Percentiles rank a stretch among this genome's conserved stretches.
Conservation (phyloP, 2,113 vertebrate genomes). For the Chelonoidis abingdonii region DNA sequence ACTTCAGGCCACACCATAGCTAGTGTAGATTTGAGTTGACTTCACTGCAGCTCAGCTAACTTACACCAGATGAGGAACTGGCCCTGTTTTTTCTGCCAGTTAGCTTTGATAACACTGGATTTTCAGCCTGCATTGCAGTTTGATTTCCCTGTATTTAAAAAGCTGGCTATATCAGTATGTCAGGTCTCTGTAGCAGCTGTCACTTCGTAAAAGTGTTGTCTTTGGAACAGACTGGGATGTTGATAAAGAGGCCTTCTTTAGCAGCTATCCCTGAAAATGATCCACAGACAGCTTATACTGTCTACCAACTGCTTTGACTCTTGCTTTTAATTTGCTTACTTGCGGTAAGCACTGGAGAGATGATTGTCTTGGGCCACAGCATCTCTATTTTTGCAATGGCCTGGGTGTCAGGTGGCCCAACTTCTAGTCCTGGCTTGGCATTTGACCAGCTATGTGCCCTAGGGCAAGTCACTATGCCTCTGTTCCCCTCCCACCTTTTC, state of each 20-base stretch:
- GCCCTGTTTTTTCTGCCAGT: background rate
- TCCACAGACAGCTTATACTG: accelerated
- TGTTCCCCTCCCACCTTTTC: background rate
- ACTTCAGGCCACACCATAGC: background rate
- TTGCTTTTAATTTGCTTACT: background rate
- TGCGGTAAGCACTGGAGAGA: no score
- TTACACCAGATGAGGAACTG: background rate
- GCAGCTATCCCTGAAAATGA: background rate
- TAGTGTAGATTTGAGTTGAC: background rate
- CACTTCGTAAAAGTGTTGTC: background rate
- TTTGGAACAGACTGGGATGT: background rate
- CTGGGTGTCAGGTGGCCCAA: background rate
- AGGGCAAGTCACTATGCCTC: no score
- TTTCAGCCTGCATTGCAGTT: background rate
- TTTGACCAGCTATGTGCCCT: background rate
- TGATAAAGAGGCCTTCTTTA: background rate
- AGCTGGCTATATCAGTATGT: background rate
- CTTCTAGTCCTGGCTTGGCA: accelerated
- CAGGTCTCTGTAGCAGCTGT: background rate
- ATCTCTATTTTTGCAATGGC: no score
- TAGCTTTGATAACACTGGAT: background rate
- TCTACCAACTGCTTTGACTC: background rate
- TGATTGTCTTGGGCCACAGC: no score
- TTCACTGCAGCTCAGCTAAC: background rate
- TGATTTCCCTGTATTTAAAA: background rate